Conservation (phyloP, 2,797 vertebrate genomes). For the Aplochiton taeniatus region DNA sequence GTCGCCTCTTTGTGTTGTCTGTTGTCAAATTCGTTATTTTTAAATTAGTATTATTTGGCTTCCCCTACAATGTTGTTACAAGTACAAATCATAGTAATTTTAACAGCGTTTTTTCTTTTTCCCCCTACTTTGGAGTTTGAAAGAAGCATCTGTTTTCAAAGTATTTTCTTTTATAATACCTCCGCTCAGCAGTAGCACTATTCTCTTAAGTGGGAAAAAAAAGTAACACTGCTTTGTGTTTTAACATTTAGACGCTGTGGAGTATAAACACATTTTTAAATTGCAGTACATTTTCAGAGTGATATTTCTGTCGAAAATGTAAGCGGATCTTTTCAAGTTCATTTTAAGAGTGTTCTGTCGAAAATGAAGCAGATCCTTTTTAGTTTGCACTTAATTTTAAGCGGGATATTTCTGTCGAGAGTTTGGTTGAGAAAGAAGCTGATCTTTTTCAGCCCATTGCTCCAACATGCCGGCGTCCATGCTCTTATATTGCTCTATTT, state of each 20-base stretch:
- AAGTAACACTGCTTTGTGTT: too few relatives aligned
- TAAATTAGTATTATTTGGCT: neutral
- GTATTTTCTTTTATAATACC: too few relatives aligned
- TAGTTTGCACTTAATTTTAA: too few relatives aligned
- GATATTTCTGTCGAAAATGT: too few relatives aligned
- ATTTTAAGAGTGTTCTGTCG: too few relatives aligned
- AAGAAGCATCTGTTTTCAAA: slow-evolving; percentile 30
- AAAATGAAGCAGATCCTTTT: neutral
- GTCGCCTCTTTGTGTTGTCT: slow-evolving; percentile 22
- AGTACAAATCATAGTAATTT: slow-evolving; percentile 34
- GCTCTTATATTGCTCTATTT: neutral
- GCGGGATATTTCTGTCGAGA: neutral
- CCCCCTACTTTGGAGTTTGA: neutral
- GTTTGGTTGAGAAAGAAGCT: neutral
- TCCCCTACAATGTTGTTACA: slow-evolving; percentile 38
- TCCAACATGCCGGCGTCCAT: neutral
- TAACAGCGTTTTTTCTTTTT: slow-evolving; percentile 21
- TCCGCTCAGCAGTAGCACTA: neutral
- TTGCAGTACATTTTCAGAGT: too few relatives aligned
- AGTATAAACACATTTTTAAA: too few relatives aligned
- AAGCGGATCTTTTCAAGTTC: neutral
- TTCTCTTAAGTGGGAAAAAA: too few relatives aligned
- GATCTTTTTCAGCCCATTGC: neutral
- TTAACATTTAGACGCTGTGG: too few relatives aligned
- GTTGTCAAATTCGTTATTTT: slow-evolving; percentile 27